Evolutionary conservation across 1,140 invertebrate genomes (phyloP).

Genomic region (Drosophila willistoni): DNA sequence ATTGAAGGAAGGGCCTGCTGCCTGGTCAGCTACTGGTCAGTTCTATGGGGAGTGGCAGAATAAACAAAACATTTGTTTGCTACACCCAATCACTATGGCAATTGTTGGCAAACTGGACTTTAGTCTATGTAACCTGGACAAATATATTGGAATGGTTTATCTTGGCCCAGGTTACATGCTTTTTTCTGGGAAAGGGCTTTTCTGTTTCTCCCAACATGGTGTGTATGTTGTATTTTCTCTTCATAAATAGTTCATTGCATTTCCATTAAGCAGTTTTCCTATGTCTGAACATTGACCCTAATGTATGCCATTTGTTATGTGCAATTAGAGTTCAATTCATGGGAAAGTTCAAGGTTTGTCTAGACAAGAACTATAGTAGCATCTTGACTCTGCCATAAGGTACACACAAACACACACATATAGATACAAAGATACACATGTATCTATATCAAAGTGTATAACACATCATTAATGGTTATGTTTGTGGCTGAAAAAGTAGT

Average conservation of each 20-base stretch:
- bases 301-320: slow-evolving; percentile 71
- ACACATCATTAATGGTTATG: slow-evolving; percentile 62
- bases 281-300: slow-evolving; percentile 59
- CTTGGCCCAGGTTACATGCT: no score
- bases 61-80: no score
- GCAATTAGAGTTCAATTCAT: slow-evolving; percentile 75
- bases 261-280: slow-evolving; percentile 50
- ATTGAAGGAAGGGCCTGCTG: no score
- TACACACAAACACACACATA: background rate
- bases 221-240: background rate
- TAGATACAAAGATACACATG: background rate
- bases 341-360: slow-evolving; percentile 53
- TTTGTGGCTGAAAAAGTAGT: slow-evolving; percentile 5
- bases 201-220: background rate
- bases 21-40: no score
- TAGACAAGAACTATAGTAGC: slow-evolving; percentile 13
- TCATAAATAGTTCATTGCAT: slow-evolving; percentile 64
- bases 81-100: no score
- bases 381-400: slow-evolving; percentile 14
- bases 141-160: background rate
- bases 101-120: no score
- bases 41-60: no score
- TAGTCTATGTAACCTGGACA: no score
- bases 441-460: slow-evolving; percentile 36
- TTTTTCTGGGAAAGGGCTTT: background rate